These are phyloP conservation scores for Dendrolimus houi DNA, from an alignment of 2,888 invertebrate species.

Conservation along the genomic window DNA sequence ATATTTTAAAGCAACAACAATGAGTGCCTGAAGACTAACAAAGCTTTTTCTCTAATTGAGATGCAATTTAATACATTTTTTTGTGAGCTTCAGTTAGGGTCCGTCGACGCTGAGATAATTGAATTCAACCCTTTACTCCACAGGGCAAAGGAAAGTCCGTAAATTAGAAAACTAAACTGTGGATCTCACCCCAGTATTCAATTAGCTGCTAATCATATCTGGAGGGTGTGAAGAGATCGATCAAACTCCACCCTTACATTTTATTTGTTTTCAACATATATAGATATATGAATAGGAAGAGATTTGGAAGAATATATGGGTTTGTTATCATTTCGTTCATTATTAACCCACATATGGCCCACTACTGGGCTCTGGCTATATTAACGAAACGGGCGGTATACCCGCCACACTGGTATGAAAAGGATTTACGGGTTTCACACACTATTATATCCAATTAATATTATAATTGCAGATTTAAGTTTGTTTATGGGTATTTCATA, in stretches of 20 bases:
- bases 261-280: constrained; percentile 19
- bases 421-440: too few species aligned
- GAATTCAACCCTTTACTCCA: constrained; percentile 69
- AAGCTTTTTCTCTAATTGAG: constrained; percentile 33
- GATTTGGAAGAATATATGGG: too few species aligned
- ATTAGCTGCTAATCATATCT: constrained; percentile 76
- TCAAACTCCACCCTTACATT: constrained; percentile 48
- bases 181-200: constrained; percentile 72
- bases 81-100: constrained; percentile 44
- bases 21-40: constrained; percentile 25
- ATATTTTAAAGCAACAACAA: constrained; percentile 25
- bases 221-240: constrained; percentile 70
- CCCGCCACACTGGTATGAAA: too few species aligned
- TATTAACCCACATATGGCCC: too few species aligned
- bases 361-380: too few species aligned
- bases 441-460: too few species aligned
- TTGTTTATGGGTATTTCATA: too few species aligned
- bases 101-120: constrained; percentile 57
- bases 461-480: too few species aligned
- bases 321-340: too few species aligned
- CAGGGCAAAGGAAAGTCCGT: constrained; percentile 64
- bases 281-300: background rate
- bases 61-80: constrained; percentile 53
- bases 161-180: constrained; percentile 76
- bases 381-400: too few species aligned